phyloP scores from a whole-genome alignment of 2,113 vertebrate species.

The Calyptommatus sinebrachiatus region DNA sequence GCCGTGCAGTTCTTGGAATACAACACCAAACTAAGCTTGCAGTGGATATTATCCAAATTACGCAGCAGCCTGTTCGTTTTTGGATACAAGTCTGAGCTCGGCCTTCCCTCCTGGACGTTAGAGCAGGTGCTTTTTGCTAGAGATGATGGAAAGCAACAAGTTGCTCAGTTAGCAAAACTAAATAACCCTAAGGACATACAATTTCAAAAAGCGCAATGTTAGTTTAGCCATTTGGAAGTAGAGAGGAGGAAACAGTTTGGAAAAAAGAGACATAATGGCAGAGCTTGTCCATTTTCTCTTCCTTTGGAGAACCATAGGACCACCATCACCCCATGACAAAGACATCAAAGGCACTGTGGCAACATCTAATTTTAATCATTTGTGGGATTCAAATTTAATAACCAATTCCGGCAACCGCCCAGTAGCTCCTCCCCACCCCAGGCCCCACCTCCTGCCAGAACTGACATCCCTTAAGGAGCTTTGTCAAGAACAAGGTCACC shows the following conservation, averaged over 20 bases:
- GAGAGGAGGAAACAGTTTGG: background rate
- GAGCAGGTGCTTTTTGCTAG: background rate
- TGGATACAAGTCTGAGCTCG: background rate
- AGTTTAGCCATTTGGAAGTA: background rate
- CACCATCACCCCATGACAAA: too few relatives aligned
- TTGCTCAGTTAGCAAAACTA: background rate
- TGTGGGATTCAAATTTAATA: background rate
- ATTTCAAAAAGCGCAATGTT: background rate
- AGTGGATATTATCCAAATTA: background rate
- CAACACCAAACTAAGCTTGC: background rate
- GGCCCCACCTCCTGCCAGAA: too few relatives aligned
- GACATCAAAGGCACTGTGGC: too few relatives aligned
- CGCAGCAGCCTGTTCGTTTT: background rate
- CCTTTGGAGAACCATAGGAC: background rate
- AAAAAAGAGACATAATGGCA: background rate
- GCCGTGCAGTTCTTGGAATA: background rate
- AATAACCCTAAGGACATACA: background rate
- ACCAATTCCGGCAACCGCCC: too few relatives aligned
- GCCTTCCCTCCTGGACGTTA: background rate
- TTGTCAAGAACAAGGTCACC: too few relatives aligned
- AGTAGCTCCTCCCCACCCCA: background rate
- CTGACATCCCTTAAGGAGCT: too few relatives aligned
- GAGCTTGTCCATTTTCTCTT: too few relatives aligned
- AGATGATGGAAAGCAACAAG: slow-evolving; percentile 1
- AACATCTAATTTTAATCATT: too few relatives aligned